A percentile compares a stretch with the other conserved stretches of the same genome.
phyloP scores from a whole-genome alignment of 2,888 invertebrate species.

The Taenaris catops region DNA sequence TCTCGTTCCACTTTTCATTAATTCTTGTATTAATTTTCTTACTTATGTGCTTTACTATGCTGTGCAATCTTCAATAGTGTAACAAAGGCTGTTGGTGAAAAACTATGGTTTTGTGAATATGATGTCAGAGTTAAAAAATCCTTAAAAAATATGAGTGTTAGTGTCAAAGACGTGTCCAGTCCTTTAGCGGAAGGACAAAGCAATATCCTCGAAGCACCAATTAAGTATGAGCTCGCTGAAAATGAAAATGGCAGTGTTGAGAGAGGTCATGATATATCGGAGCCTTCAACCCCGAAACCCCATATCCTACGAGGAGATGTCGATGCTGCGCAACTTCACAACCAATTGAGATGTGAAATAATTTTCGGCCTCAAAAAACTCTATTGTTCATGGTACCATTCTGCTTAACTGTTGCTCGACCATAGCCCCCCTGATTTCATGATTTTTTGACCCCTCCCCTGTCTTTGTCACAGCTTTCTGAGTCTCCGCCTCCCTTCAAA shows the following conservation, averaged over 20 bases:
- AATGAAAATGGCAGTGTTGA: conserved; percentile 51
- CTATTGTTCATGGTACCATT: too few species aligned
- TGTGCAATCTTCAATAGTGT: conserved; percentile 39
- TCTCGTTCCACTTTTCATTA: conserved; percentile 74
- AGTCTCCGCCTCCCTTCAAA: too few species aligned
- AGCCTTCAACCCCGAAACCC: conserved; percentile 65
- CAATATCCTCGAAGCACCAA: conserved; percentile 34
- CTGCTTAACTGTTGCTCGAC: too few species aligned
- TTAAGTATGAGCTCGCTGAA: conserved; percentile 35
- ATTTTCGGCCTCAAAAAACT: too few species aligned
- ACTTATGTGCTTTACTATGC: conserved; percentile 38
- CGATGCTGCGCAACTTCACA: too few species aligned
- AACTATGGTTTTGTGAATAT: conserved; percentile 51
- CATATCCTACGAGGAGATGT: too few species aligned
- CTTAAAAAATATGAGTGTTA: conserved; percentile 75
- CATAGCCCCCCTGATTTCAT: too few species aligned
- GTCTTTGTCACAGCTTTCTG: too few species aligned
- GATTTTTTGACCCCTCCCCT: too few species aligned
- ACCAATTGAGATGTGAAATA: too few species aligned
- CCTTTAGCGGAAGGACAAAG: conserved; percentile 65
- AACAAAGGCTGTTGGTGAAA: conserved; percentile 40
- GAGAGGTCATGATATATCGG: conserved; percentile 54
- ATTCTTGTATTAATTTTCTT: conserved; percentile 46
- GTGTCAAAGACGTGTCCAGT: conserved; percentile 66
- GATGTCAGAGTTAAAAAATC: conserved; percentile 68